Evolutionary conservation across 2,797 vertebrate genomes (phyloP).

Genomic region (Falco rusticolus): DNA sequence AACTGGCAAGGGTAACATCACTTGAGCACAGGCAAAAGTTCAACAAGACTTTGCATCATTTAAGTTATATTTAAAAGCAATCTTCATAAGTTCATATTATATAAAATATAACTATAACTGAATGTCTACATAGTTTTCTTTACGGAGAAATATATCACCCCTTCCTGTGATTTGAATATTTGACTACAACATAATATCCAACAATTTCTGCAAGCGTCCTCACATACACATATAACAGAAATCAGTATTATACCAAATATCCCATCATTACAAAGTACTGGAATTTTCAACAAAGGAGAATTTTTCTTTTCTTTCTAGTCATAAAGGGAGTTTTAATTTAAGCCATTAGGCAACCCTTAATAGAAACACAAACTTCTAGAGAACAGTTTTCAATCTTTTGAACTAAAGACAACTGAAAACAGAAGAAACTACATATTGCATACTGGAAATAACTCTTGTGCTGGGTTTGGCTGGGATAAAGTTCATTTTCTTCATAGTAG

Average conservation of each 20-base stretch:
- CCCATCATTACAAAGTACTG: not conserved
- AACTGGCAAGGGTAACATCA: not conserved
- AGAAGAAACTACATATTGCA: not conserved
- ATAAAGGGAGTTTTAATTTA: not conserved
- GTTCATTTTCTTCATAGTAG: not conserved
- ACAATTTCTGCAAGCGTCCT: not conserved
- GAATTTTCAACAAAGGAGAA: not conserved
- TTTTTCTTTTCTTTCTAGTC: not conserved
- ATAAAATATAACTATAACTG: not conserved
- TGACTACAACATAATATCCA: not conserved
- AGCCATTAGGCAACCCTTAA: not conserved
- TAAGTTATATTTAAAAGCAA: not conserved
- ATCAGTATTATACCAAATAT: not conserved
- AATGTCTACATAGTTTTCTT: not conserved
- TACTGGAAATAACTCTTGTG: not conserved
- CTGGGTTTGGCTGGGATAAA: not conserved
- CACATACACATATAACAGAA: not conserved
- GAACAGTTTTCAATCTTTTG: not conserved
- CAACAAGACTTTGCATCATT: not conserved
- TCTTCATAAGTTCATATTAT: not conserved
- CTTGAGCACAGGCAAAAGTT: not conserved
- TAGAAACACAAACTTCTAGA: not conserved
- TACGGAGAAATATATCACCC: not conserved
- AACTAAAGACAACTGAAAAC: not conserved
- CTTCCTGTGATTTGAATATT: not conserved